Conservation (phyloP, 1,140 invertebrate genomes). For the Aleiodes sp. region DNA sequence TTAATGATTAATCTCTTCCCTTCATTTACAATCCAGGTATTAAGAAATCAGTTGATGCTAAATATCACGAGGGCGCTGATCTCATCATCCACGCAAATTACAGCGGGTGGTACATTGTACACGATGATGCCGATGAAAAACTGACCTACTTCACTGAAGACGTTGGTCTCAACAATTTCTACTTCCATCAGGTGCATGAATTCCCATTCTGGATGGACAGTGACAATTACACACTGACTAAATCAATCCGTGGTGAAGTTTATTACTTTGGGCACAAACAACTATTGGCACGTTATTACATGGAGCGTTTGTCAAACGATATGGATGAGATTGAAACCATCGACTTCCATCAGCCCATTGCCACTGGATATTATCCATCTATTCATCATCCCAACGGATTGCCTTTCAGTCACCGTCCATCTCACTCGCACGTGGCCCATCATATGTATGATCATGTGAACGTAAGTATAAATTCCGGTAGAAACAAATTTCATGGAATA, state of each 20-base stretch:
- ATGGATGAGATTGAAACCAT: constrained; percentile 70
- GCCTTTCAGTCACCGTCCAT: constrained; percentile 71
- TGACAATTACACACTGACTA: constrained; percentile 61
- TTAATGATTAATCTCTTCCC: not conserved
- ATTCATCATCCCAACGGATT: constrained; percentile 73
- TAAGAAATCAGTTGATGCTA: constrained; percentile 37
- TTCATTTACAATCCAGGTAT: constrained; percentile 18
- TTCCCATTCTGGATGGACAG: constrained; percentile 72
- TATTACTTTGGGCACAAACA: constrained; percentile 72
- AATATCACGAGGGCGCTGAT: constrained; percentile 33
- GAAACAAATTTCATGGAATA: no score
- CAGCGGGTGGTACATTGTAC: constrained; percentile 63
- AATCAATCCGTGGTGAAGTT: constrained; percentile 72
- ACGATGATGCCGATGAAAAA: constrained; percentile 62
- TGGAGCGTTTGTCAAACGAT: constrained; percentile 74
- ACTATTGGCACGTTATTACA: constrained; percentile 72
- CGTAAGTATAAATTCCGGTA: constrained; percentile 34
- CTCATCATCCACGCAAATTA: constrained; percentile 64
- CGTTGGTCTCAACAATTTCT: constrained; percentile 72
- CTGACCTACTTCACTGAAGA: constrained; percentile 78
- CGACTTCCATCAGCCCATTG: constrained; percentile 65
- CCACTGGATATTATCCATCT: constrained; percentile 72
- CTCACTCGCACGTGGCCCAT: constrained; percentile 56
- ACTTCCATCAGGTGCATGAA: constrained; percentile 72
- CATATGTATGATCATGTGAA: constrained; percentile 48